Evolutionary conservation across 2,797 vertebrate genomes (phyloP).

Genomic region (Tangara arthus): DNA sequence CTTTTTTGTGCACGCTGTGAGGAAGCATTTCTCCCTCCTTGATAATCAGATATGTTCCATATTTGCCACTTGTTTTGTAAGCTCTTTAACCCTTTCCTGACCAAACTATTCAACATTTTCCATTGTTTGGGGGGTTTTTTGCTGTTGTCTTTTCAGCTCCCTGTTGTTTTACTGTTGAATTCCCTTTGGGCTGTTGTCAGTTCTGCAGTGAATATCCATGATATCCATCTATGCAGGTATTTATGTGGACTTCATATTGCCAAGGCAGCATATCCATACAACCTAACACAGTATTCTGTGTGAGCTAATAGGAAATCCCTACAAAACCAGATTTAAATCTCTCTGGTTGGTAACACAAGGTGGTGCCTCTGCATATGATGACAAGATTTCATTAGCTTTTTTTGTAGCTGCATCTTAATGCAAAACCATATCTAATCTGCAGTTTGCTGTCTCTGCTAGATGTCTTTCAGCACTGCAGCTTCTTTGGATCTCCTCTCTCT

Average conservation of each 20-base stretch:
- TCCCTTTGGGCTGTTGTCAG: not conserved
- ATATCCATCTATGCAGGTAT: not conserved
- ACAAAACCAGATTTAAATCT: not conserved
- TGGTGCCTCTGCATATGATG: conserved; percentile 37
- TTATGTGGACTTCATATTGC: not conserved
- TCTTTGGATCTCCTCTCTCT: conserved; percentile 5
- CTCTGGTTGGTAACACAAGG: not conserved
- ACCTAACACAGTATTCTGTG: not conserved
- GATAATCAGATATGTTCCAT: not conserved
- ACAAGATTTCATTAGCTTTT: conserved; percentile 48
- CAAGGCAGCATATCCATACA: not conserved
- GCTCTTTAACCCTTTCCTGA: not conserved
- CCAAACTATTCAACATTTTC: not conserved
- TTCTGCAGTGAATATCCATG: not conserved
- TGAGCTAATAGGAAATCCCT: not conserved
- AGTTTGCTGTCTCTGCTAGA: conserved; percentile 39
- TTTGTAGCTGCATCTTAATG: not conserved
- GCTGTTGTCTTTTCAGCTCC: not conserved
- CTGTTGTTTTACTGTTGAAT: not conserved
- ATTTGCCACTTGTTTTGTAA: not conserved
- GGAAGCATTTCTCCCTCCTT: not conserved
- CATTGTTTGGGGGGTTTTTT: not conserved
- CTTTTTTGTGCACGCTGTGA: not conserved
- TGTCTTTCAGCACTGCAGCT: conserved; percentile 34
- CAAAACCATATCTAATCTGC: conserved; percentile 43